phyloP scores from a whole-genome alignment of 2,888 invertebrate genomes.

The Oscheius myriophilus region DNA sequence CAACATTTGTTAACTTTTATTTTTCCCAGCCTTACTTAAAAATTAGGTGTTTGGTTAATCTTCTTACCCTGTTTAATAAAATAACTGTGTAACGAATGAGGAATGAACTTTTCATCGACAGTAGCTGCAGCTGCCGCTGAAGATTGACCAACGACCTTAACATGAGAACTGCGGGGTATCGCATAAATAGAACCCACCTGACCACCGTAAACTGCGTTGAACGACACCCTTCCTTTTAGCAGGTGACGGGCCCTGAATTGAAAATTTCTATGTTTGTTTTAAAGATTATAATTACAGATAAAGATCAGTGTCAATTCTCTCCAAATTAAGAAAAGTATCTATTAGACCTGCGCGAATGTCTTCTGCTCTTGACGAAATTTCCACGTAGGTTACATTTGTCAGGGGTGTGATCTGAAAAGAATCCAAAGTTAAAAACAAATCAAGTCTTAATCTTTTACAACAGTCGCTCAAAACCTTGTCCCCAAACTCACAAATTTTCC shows the following conservation, averaged over 20 bases:
- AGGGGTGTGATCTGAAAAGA: constrained; percentile 37
- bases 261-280: not conserved
- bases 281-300: constrained; percentile 36
- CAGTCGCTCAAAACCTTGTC: not conserved
- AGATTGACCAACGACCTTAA: constrained; percentile 44
- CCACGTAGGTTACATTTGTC: constrained; percentile 43
- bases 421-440: too few species aligned
- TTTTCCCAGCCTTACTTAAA: not conserved
- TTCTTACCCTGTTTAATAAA: constrained; percentile 43
- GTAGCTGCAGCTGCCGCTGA: constrained; percentile 45
- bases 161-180: not conserved
- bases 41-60: not conserved
- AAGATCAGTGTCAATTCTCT: constrained; percentile 40
- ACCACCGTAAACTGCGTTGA: constrained; percentile 45
- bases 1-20: too few species aligned
- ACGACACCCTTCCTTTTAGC: constrained; percentile 42
- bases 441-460: too few species aligned
- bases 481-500: constrained; percentile 18
- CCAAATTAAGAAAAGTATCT: constrained; percentile 46
- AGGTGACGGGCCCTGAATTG: constrained; percentile 39
- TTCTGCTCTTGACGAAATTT: constrained; percentile 38
- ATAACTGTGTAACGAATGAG: constrained; percentile 47
- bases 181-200: constrained; percentile 28
- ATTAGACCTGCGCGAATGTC: constrained; percentile 44
- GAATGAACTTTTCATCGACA: constrained; percentile 41